Evolutionary conservation across 2,888 invertebrate species (phyloP).

Genomic region (Malachius bipustulatus): DNA sequence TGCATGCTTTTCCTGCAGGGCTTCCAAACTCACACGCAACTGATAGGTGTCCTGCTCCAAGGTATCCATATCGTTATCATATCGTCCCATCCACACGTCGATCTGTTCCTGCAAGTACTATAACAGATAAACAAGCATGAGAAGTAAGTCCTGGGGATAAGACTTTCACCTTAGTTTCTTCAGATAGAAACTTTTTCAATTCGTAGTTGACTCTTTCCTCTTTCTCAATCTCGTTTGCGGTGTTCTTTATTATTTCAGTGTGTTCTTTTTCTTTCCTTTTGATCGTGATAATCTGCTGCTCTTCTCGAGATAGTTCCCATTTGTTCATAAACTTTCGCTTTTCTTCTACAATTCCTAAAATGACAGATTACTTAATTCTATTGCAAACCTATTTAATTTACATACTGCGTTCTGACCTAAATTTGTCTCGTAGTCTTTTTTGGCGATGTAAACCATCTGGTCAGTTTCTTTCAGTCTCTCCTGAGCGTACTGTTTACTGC

Average conservation of each 20-base stretch:
- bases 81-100: slow-evolving; percentile 28
- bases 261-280: slow-evolving; percentile 20
- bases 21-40: slow-evolving; percentile 22
- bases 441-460: too few species aligned
- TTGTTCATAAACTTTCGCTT: slow-evolving; percentile 20
- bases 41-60: slow-evolving; percentile 23
- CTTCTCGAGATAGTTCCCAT: slow-evolving; percentile 26
- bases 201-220: slow-evolving; percentile 26
- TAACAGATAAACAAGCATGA: slow-evolving; percentile 4
- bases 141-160: neutral
- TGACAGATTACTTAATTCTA: too few species aligned
- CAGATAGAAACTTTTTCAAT: slow-evolving; percentile 23
- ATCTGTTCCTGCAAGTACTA: slow-evolving; percentile 27
- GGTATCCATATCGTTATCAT: slow-evolving; percentile 27
- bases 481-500: too few species aligned
- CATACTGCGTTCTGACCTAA: too few species aligned
- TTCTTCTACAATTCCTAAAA: slow-evolving; percentile 9
- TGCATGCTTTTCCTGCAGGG: slow-evolving; percentile 19
- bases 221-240: slow-evolving; percentile 18
- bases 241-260: slow-evolving; percentile 17
- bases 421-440: too few species aligned
- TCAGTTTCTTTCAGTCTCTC: too few species aligned
- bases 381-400: too few species aligned
- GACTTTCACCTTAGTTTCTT: too few species aligned
- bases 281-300: slow-evolving; percentile 24